Base-by-base conservation (phyloP, 2,797 vertebrate genomes). In the Amblyopsis hoosieri region DNA sequence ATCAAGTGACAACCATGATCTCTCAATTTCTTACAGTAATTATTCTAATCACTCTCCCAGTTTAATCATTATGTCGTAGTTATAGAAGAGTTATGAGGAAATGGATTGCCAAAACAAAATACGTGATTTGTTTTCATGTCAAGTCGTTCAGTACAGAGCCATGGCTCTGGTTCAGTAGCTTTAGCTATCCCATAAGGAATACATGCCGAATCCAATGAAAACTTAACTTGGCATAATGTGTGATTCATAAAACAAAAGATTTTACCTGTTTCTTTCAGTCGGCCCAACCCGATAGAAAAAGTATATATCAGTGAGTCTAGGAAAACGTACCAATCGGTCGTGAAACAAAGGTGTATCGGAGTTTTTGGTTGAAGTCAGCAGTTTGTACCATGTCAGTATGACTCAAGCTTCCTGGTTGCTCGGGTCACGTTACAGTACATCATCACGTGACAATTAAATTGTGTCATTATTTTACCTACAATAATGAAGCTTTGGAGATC, bases 401-500 rank as follows among this genome's bases (percentile, higher is more conserved):
- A 50, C 29, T 57, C 42, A 0, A 64, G 81, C 87, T 91, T 90
- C 90, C 89, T 53, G 87, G 86, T 85, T 72, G 57, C 15, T 13
- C 13, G 7, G 69, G 89, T 90, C 90, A 90, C 85, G 84, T 90
- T 86, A 84, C 84, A 23, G 42, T 60, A 58, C 12, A 0, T 12
- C 0, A 62, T 82, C 90, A 90, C 87, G 89, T 90, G 88, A 89
- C 71, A 0, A 33, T 11, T 1, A 11, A 48, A 12, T 0, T 8
- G 56, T 3, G 23, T 29, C 23, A 4, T 29, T 4, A 29, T 29
- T 29, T 29, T 4, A 29, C 23, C 23, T 29, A 29, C 3, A 23
- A 23, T 29, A 29, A 29, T 29, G 3, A 4, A 29, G 3, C 23
- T 29, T 29, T 29, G 23, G 23, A 29, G 3, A 29, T 29, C 23